Conservation (phyloP, 1,140 invertebrate species). For the Trachymyrmex septentrionalis region DNA sequence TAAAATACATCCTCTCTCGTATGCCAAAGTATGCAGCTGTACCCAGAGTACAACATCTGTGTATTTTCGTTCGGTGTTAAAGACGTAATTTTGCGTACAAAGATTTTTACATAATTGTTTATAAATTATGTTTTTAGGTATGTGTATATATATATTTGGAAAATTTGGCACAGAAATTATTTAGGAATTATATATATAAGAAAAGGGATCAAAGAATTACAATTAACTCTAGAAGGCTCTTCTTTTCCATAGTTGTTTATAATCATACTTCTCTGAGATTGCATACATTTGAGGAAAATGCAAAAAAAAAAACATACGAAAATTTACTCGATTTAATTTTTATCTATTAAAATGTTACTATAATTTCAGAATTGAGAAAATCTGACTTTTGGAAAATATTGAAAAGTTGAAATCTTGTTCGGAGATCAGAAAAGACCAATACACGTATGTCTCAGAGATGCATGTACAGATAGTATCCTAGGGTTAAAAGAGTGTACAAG, state of each 20-base stretch:
- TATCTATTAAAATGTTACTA: background rate
- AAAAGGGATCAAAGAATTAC: conserved; percentile 42
- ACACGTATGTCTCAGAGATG: background rate
- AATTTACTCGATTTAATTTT: conserved; percentile 7
- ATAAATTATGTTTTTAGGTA: conserved; percentile 18
- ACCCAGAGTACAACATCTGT: conserved; percentile 71
- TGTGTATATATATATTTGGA: background rate
- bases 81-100: conserved; percentile 33
- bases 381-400: background rate
- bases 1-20: conserved; percentile 65
- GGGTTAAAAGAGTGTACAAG: conserved; percentile 13
- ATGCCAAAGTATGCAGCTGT: conserved; percentile 72
- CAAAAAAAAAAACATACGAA: background rate
- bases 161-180: conserved; percentile 1
- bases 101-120: conserved; percentile 12
- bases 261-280: background rate
- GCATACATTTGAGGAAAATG: background rate
- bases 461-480: background rate
- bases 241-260: conserved; percentile 6
- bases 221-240: background rate
- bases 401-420: conserved; percentile 12
- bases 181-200: background rate
- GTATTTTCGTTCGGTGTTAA: conserved; percentile 46
- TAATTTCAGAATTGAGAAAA: background rate
- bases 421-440: background rate